Conservation (phyloP, 2,888 invertebrate genomes). For the Incurvaria masculella region DNA sequence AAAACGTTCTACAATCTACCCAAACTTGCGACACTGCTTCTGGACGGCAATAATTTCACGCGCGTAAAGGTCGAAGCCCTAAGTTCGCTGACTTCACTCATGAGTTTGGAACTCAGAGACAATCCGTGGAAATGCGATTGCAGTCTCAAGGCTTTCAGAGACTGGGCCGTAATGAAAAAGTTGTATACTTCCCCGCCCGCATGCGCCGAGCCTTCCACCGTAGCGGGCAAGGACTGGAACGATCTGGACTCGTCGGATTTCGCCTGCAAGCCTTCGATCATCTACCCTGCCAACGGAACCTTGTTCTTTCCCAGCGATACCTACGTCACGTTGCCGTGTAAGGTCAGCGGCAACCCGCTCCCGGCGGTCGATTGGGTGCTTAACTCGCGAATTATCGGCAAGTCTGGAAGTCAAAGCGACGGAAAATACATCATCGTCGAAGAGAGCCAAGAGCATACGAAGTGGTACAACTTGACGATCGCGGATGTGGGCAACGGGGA, state of each 20-base stretch:
- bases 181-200: constrained; percentile 72
- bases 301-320: constrained; percentile 61
- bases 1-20: constrained; percentile 70
- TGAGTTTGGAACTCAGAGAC: constrained; percentile 70
- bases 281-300: constrained; percentile 58
- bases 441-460: constrained; percentile 21
- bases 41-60: constrained; percentile 73
- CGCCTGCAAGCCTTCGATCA: constrained; percentile 77
- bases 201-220: constrained; percentile 66
- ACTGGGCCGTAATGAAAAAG: constrained; percentile 70
- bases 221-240: constrained; percentile 71
- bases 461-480: constrained; percentile 70
- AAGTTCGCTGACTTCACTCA: constrained; percentile 61
- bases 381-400: constrained; percentile 61
- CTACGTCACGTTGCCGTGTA: constrained; percentile 71
- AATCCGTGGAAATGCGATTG: constrained; percentile 93
- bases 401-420: constrained; percentile 47
- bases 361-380: constrained; percentile 75
- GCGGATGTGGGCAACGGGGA: constrained; percentile 60
- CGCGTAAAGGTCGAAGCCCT: constrained; percentile 64
- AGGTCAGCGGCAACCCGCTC: constrained; percentile 70
- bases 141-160: constrained; percentile 71
- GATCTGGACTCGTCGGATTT: constrained; percentile 69
- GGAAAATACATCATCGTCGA: constrained; percentile 37
- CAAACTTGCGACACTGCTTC: constrained; percentile 62